These are phyloP conservation scores for Nycticebus coucang DNA, from an alignment of 2,113 vertebrate species.

Conservation along the genomic window DNA sequence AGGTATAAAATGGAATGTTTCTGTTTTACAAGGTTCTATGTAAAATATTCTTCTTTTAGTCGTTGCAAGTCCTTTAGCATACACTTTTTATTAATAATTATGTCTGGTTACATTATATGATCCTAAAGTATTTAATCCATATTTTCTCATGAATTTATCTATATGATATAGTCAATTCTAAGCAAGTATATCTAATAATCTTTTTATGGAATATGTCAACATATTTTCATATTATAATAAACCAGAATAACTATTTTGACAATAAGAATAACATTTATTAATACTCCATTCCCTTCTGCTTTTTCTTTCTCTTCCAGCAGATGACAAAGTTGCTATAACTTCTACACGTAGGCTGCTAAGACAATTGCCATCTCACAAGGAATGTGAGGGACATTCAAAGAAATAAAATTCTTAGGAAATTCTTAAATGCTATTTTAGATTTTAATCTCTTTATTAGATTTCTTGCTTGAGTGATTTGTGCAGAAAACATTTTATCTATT, in stretches of 20 bases:
- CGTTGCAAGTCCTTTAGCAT: constrained; percentile 46
- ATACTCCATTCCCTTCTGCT: not conserved
- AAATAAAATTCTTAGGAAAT: constrained; percentile 81
- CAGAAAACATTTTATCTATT: constrained; percentile 88
- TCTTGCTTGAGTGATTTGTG: constrained; percentile 87
- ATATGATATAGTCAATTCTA: constrained; percentile 31
- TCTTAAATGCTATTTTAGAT: constrained; percentile 86
- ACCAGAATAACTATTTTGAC: constrained; percentile 20
- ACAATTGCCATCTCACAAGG: constrained; percentile 37
- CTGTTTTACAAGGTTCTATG: not conserved
- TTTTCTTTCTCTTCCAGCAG: not conserved
- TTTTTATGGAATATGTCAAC: constrained; percentile 29
- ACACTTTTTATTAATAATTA: constrained; percentile 46
- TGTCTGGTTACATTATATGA: not conserved
- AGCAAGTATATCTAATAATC: constrained; percentile 49
- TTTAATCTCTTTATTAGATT: constrained; percentile 87
- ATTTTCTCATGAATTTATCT: constrained; percentile 8
- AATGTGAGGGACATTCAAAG: constrained; percentile 32
- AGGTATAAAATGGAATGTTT: constrained; percentile 78
- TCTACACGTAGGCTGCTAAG: not conserved
- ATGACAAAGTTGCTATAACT: constrained; percentile 47
- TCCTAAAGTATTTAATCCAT: constrained; percentile 48
- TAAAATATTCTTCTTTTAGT: constrained; percentile 68
- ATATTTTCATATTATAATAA: constrained; percentile 47
- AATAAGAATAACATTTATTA: constrained; percentile 46